Conservation (phyloP, 37 sponge, comb jelly and placozoan species). For the Eunapius fragilis region DNA sequence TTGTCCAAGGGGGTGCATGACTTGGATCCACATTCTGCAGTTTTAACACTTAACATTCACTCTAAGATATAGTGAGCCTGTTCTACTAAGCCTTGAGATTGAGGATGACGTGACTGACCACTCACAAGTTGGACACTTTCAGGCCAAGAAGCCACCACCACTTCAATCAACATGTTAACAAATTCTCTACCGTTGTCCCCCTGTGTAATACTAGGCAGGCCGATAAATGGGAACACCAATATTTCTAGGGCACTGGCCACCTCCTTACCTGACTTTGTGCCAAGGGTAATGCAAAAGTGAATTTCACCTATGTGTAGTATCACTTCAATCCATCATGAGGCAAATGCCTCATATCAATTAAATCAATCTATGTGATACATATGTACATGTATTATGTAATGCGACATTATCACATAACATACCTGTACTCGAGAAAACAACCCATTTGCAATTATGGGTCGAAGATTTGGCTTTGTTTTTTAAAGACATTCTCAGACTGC, state of each 20-base stretch:
- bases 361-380: not conserved
- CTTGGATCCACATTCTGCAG: not conserved
- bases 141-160: conserved; percentile 8
- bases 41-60: conserved; percentile 16
- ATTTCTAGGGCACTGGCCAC: conserved; percentile 6
- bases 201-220: conserved; percentile 21
- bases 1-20: not conserved
- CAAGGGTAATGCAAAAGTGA: conserved; percentile 31
- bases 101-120: conserved; percentile 36
- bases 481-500: not conserved
- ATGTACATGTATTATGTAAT: not conserved
- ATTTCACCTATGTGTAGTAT: conserved; percentile 32
- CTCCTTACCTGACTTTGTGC: not conserved
- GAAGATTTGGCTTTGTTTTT: not conserved
- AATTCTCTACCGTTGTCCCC: conserved; percentile 24
- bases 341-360: conserved; percentile 24
- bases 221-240: conserved; percentile 23
- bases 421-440: not conserved
- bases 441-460: not conserved
- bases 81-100: conserved; percentile 28
- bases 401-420: not conserved
- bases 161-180: conserved; percentile 26
- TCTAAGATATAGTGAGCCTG: conserved; percentile 27
- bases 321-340: conserved; percentile 7
- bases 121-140: conserved; percentile 17